phyloP scores from a whole-genome alignment of 2,113 vertebrate species.

The Zosterops pallidus region DNA sequence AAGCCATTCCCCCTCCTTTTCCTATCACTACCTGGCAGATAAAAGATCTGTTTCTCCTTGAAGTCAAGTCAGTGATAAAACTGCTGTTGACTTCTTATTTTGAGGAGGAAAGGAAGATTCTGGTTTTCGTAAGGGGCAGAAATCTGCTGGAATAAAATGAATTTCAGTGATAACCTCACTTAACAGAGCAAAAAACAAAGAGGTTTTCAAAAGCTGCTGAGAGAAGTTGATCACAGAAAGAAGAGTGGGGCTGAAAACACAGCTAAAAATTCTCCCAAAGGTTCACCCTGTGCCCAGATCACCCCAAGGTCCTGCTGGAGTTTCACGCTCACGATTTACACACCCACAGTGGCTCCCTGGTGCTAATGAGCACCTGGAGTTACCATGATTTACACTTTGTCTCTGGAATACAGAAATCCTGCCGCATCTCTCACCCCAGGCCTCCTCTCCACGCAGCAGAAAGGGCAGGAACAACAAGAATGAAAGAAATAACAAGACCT shows the following conservation, averaged over 20 bases:
- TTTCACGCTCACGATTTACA: neutral
- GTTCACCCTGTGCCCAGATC: neutral
- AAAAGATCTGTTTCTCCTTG: neutral
- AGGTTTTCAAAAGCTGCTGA: neutral
- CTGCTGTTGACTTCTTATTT: neutral
- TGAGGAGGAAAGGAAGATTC: neutral
- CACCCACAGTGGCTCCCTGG: rapidly evolving
- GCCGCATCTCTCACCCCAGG: neutral
- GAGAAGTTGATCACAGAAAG: neutral
- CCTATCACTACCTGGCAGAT: neutral
- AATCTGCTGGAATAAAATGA: neutral
- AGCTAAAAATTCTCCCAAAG: neutral
- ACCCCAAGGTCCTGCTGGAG: neutral
- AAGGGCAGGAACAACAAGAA: neutral
- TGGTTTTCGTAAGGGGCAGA: neutral
- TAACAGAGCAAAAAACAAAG: neutral
- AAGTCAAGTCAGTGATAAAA: neutral
- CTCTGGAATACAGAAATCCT: neutral
- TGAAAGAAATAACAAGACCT: neutral
- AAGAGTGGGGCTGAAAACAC: neutral
- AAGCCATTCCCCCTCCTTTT: neutral
- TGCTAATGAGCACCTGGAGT: neutral
- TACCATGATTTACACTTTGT: neutral
- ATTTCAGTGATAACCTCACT: neutral
- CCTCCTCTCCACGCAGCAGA: neutral